Evolutionary conservation across 2,113 vertebrate species (phyloP).

Genomic region (Catharus bicknelli): DNA sequence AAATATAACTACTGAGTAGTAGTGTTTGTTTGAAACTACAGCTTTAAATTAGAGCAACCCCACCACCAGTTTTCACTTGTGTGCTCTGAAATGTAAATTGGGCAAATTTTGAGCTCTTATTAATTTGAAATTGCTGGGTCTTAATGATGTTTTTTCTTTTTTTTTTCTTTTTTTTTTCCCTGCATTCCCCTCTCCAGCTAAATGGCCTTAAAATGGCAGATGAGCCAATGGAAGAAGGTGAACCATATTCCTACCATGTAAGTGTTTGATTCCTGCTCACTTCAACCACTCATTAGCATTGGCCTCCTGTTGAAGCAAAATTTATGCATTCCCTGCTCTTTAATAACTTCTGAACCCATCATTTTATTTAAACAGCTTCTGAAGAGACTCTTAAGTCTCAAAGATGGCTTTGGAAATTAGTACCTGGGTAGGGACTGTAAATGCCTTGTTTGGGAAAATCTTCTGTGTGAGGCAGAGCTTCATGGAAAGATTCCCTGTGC

Average conservation of each 20-base stretch:
- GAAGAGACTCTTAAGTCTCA: background rate
- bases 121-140: background rate
- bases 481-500: background rate
- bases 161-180: background rate
- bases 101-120: background rate
- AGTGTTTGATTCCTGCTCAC: slow-evolving; percentile 61
- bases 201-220: slow-evolving; percentile 95
- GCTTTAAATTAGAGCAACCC: background rate
- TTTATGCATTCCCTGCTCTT: background rate
- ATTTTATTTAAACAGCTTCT: background rate
- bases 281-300: background rate
- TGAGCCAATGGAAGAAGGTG: slow-evolving; percentile 95
- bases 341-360: background rate
- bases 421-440: background rate
- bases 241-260: slow-evolving; percentile 88
- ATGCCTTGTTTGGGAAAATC: background rate
- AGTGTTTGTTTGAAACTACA: slow-evolving; percentile 14
- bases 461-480: background rate
- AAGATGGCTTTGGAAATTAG: background rate
- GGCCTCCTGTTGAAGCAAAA: background rate
- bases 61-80: background rate
- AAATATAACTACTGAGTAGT: slow-evolving; percentile 23
- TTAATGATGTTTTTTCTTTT: background rate
- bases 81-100: slow-evolving; percentile 10
- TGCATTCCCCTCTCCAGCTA: slow-evolving; percentile 73